These are phyloP conservation scores for Orthonevra nobilis DNA, from an alignment of 2,888 invertebrate genomes.

Conservation along the genomic window DNA sequence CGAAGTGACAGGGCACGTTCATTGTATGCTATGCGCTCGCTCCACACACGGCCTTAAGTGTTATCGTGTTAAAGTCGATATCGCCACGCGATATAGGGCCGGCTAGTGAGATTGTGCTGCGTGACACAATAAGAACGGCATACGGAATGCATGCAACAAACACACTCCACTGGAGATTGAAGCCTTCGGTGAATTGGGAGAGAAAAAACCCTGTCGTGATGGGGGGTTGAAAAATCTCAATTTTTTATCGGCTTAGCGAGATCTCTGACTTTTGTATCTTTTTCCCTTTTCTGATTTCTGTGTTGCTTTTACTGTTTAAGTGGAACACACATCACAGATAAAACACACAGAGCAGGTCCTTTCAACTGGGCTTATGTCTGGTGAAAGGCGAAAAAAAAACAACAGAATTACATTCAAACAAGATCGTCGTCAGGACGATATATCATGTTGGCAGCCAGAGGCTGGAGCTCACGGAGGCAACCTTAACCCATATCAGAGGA, in stretches of 20 bases:
- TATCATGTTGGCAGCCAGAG: not conserved
- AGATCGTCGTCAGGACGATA: constrained; percentile 39
- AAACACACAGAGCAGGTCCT: constrained; percentile 44
- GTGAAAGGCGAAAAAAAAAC: not conserved
- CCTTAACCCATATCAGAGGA: constrained; percentile 66
- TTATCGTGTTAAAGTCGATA: constrained; percentile 68
- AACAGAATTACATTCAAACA: too few species aligned
- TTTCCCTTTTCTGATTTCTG: not conserved
- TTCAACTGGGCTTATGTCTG: constrained; percentile 13
- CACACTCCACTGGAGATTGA: not conserved
- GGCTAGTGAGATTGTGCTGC: constrained; percentile 41
- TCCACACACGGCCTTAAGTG: constrained; percentile 41
- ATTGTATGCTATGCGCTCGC: constrained; percentile 16
- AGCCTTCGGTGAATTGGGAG: too few species aligned
- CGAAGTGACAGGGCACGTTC: constrained; percentile 62
- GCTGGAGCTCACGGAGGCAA: constrained; percentile 29
- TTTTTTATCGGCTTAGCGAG: constrained; percentile 35
- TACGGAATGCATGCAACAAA: constrained; percentile 53
- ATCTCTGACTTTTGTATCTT: constrained; percentile 35
- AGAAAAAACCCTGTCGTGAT: constrained; percentile 24
- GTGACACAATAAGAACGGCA: constrained; percentile 62
- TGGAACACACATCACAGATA: constrained; percentile 32
- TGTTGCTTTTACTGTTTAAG: constrained; percentile 20
- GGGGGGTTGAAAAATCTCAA: constrained; percentile 35
- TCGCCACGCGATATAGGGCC: constrained; percentile 61